Percentiles rank a stretch among this genome's conserved stretches.
phyloP scores from a whole-genome alignment of 2,113 vertebrate species.

The Ochotona curzoniae region DNA sequence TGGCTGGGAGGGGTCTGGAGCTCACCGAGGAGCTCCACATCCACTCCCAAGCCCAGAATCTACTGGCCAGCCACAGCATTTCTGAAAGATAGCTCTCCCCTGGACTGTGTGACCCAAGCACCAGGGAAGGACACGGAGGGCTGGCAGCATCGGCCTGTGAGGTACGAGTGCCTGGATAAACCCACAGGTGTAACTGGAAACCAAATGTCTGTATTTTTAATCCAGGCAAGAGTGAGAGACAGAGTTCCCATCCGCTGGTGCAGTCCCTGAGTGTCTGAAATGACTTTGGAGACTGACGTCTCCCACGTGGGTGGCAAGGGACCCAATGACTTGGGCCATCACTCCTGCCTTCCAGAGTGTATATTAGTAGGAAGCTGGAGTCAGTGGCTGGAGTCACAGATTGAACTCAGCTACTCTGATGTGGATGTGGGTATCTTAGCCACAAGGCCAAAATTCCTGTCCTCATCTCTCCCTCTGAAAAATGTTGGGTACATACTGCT shows the following conservation, averaged over 20 bases:
- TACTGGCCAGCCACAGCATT: background rate
- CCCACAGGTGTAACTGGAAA: background rate
- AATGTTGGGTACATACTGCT: background rate
- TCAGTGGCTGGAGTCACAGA: no score
- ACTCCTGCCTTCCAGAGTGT: no score
- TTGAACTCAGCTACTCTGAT: no score
- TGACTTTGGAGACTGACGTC: no score
- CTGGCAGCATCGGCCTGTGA: background rate
- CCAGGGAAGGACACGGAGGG: no score
- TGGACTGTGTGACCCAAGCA: background rate
- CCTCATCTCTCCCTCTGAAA: background rate
- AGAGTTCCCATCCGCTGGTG: no score
- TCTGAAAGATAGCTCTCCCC: background rate
- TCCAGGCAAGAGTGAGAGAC: background rate
- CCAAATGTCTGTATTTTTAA: background rate
- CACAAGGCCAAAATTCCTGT: no score
- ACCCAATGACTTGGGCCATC: no score
- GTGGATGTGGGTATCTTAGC: no score
- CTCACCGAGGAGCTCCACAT: accelerated
- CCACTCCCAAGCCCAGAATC: background rate
- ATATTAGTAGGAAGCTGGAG: no score
- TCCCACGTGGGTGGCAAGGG: no score
- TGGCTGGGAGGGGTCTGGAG: background rate
- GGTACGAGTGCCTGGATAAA: background rate
- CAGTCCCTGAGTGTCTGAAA: no score